Base-by-base conservation (phyloP, 2,888 invertebrate species). In the Hypena proboscidalis region DNA sequence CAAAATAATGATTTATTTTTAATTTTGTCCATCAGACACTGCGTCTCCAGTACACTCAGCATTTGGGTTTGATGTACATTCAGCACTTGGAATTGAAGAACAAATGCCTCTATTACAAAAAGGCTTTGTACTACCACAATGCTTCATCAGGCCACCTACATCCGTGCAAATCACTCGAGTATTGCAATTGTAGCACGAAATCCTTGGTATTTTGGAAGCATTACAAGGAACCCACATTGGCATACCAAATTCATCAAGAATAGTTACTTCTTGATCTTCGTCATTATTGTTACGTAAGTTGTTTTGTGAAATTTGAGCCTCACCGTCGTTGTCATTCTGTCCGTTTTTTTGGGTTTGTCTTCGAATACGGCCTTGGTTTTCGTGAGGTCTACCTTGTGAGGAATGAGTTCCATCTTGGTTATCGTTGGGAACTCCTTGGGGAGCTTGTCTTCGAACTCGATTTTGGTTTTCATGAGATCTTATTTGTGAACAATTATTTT, bases 61-160 rank as follows among this genome's bases (percentile, higher is more conserved):
- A n/a, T n/a, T n/a, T n/a, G n/a, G n/a, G n/a, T n/a, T n/a, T n/a
- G n/a, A n/a, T n/a, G n/a, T n/a, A n/a, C n/a, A n/a, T n/a, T n/a
- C n/a, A n/a, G 58, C 47, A 27, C 69, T 77, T 0, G 81, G 80
- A 0, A 65, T 33, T 1, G 70, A 30, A 0, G 82, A 76, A 48
- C 86, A 85, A 2, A 76, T 45, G 1, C 86, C 85, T 36, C 71
- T 70, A 14, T 76, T 79, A 49, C 87, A 87, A 42, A 80, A 59
- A 3, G 85, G 82, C 37, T 40, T 74, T 17, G 23, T 35, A 0
- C 73, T 62, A 0, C 41, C 25, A 54, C 87, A 87, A 1, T 44
- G 4, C 11, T 61, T 67, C 9, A 84, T 39, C 3, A 82, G 22
- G 0, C 83, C 84, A 3, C 80, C 81, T 3, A 75, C 19, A 1